phyloP scores from a whole-genome alignment of 2,888 invertebrate species.

The Pherbina coryleti region DNA sequence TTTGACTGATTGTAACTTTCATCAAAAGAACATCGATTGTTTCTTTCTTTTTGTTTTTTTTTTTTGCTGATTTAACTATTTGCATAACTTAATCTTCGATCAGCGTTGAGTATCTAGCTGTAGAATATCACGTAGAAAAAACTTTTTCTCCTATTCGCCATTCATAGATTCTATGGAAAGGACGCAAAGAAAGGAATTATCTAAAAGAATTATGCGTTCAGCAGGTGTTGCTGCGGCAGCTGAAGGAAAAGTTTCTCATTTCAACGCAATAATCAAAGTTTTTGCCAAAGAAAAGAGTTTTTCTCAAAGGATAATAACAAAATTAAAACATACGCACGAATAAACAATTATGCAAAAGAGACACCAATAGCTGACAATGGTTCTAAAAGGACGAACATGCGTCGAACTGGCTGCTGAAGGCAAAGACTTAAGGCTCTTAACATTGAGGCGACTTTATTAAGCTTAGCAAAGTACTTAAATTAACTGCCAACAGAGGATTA shows the following conservation, averaged over 20 bases:
- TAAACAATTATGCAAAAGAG: constrained; percentile 32
- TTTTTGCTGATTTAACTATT: no score
- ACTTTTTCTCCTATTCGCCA: no score
- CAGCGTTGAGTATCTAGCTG: no score
- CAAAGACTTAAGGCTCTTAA: neutral
- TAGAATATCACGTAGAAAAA: no score
- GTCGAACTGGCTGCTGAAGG: neutral
- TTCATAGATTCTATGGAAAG: no score
- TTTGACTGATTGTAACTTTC: no score
- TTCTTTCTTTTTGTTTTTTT: no score
- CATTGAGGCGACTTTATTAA: neutral
- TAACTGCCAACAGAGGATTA: no score
- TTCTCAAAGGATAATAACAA: constrained; percentile 14
- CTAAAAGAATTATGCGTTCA: neutral
- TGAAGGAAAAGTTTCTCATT: constrained; percentile 15
- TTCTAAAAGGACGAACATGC: neutral
- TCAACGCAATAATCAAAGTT: constrained; percentile 16
- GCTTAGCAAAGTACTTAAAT: neutral
- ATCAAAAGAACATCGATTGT: no score
- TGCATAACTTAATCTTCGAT: no score
- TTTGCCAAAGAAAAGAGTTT: neutral
- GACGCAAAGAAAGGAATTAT: neutral
- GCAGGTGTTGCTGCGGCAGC: constrained; percentile 7
- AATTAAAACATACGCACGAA: constrained; percentile 43
- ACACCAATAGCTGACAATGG: neutral